A percentile compares a stretch with the other conserved stretches of the same genome.
Conservation (phyloP, 2,113 vertebrate genomes). For the Epinephelus fuscoguttatus region DNA sequence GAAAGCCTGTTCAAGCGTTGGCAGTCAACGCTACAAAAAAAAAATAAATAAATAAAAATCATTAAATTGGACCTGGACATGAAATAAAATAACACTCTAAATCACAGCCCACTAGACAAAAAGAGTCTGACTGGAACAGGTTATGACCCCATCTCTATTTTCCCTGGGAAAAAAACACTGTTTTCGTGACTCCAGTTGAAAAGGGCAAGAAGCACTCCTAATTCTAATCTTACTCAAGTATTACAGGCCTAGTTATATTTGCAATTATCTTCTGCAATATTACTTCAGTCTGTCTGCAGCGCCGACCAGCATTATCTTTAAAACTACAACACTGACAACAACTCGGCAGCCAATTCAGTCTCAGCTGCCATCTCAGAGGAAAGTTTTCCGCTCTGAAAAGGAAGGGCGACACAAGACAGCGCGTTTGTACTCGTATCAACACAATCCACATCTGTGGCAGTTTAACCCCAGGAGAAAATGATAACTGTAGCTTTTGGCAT, state of each 20-base stretch:
- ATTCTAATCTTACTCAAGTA: conserved; percentile 2
- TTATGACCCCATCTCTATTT: conserved; percentile 1
- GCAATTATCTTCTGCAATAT: conserved; percentile 37
- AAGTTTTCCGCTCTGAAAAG: conserved; percentile 41
- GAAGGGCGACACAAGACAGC: conserved; percentile 22
- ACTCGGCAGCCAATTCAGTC: conserved; percentile 38
- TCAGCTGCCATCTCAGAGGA: conserved; percentile 42
- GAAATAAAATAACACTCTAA: conserved; percentile 21
- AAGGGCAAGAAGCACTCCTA: conserved; percentile 8
- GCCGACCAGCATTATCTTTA: conserved; percentile 1
- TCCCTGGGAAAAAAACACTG: not conserved
- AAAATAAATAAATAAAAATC: conserved; percentile 8
- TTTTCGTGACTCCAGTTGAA: not conserved
- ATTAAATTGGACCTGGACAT: conserved; percentile 35
- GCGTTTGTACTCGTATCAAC: conserved; percentile 62
- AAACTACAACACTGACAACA: conserved; percentile 33
- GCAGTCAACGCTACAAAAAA: conserved; percentile 20
- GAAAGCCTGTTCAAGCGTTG: conserved; percentile 1
- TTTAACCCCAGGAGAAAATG: conserved; percentile 70
- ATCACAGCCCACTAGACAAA: conserved; percentile 13
- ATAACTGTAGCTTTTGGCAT: conserved; percentile 67
- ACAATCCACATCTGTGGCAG: conserved; percentile 71
- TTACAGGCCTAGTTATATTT: conserved; percentile 10
- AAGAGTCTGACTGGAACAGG: conserved; percentile 7
- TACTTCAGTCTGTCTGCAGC: conserved; percentile 13